Evolutionary conservation across 2,113 vertebrate genomes (phyloP), one percentile per base, ranked within the genome.

Genomic region (Brevimyrus niger): DNA sequence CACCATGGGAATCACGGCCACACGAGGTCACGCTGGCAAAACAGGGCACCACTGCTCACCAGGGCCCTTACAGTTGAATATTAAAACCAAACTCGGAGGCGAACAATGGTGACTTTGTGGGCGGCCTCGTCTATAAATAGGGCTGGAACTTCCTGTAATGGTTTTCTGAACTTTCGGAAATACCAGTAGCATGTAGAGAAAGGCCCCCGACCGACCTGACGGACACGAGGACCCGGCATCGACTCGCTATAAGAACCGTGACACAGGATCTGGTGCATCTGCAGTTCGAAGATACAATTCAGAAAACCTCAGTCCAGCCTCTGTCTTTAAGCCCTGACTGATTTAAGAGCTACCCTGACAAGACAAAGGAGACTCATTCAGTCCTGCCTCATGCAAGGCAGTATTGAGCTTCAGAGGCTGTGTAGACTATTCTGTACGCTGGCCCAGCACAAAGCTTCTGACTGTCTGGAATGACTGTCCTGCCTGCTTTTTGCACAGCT

Each of bases 61-160:
- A 42, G 4, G 27, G 27, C 69, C 69, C 69, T 5, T 2, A 11
- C 13, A 31, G 10, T 11, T 31, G 47, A 38, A 53, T 8, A 2
- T 8, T 19, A 46, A 44, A 5, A 13, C 31, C 48, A 15, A 9
- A 44, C 5, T 35, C 27, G 5, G 31, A 51, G 69, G 31, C 47
- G 3, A 82, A 88, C 88, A 53, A 73, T 82, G 44, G 6, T 15
- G 21, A 76, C 76, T 89, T 17, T 89, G 51, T 44, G 19, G 11
- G 83, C 10, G 19, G 76, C 48, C 48, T 9, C 4, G 11, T 23
- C 51, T 85, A 89, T 89, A 85, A 89, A 89, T 89, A 89, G 80
- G 35, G 15, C 21, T 85, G 50, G 31, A 13, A 85, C 88, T 89
- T 89, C 88, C 88, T 85, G 88, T 84, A 73, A 58, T 89, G 80